Conservation (phyloP, 2,113 vertebrate species). For the Electrona antarctica region DNA sequence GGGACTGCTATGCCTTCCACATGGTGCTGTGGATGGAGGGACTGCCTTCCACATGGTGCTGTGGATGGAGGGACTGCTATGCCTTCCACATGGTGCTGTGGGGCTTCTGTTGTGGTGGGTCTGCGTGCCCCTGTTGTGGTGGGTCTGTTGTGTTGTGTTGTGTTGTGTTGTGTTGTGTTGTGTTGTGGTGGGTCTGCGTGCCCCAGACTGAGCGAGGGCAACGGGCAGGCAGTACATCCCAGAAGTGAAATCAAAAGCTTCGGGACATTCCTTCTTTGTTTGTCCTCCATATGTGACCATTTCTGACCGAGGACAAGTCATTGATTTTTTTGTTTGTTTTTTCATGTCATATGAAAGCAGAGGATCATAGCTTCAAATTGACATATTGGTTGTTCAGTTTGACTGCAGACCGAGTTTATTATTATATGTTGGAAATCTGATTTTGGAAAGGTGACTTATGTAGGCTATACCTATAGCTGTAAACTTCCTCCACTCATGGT, state of each 20-base stretch:
- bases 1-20: too few species aligned
- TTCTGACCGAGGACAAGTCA: conserved; percentile 4
- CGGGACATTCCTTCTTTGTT: conserved; percentile 36
- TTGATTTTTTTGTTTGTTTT: neutral
- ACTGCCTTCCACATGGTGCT: conserved; percentile 38
- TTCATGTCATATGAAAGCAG: neutral
- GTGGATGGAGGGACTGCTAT: too few species aligned
- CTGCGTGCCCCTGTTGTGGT: conserved; percentile 52
- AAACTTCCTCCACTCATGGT: too few species aligned
- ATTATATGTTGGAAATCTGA: too few species aligned
- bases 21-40: conserved; percentile 29
- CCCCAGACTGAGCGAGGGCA: conserved; percentile 33
- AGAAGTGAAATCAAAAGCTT: conserved; percentile 28
- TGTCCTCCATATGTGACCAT: conserved; percentile 25
- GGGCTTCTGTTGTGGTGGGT: conserved; percentile 53
- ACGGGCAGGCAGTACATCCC: conserved; percentile 26
- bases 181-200: conserved; percentile 55
- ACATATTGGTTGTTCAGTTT: neutral
- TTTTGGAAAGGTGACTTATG: too few species aligned
- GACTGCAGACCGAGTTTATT: too few species aligned
- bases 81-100: too few species aligned
- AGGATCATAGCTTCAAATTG: neutral
- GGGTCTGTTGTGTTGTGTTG: conserved; percentile 54
- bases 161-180: too few species aligned
- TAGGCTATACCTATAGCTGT: too few species aligned